Evolutionary conservation across 2,797 vertebrate species (phyloP).

Genomic region (Bothrops alternatus): DNA sequence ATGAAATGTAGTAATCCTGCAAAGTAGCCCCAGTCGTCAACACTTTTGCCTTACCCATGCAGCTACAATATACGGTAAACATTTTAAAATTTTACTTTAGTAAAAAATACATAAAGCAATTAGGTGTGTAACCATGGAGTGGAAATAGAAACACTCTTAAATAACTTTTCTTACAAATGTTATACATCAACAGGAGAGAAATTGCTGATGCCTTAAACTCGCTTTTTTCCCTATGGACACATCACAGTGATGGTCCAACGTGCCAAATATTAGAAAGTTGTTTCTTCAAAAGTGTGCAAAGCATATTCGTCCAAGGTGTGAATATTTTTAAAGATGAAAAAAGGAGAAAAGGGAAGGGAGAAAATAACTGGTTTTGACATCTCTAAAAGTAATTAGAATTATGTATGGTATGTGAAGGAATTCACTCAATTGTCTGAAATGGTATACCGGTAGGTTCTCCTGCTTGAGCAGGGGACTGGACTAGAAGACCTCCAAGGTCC

Average conservation of each 20-base stretch:
- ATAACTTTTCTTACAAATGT: constrained; percentile 2
- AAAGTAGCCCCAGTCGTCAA: neutral
- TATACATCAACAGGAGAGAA: accelerated
- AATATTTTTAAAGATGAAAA: neutral
- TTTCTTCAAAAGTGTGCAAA: constrained; percentile 29
- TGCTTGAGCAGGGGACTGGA: too few species aligned
- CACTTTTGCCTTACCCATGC: neutral
- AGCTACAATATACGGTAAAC: neutral
- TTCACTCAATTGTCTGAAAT: neutral
- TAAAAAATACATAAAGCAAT: neutral
- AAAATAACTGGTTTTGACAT: neutral
- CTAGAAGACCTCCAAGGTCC: too few species aligned
- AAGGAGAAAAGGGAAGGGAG: neutral
- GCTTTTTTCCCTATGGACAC: neutral
- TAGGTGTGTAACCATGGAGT: neutral
- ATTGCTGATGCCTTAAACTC: neutral
- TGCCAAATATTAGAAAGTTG: neutral
- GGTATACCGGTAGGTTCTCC: too few species aligned
- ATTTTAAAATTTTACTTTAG: neutral
- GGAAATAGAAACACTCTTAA: neutral
- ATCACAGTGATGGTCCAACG: neutral
- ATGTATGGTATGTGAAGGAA: neutral
- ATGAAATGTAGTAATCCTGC: neutral
- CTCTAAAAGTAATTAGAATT: neutral
- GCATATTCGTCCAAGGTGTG: neutral